Conservation (phyloP, 2,797 vertebrate species). For the Coregonus sp. region DNA sequence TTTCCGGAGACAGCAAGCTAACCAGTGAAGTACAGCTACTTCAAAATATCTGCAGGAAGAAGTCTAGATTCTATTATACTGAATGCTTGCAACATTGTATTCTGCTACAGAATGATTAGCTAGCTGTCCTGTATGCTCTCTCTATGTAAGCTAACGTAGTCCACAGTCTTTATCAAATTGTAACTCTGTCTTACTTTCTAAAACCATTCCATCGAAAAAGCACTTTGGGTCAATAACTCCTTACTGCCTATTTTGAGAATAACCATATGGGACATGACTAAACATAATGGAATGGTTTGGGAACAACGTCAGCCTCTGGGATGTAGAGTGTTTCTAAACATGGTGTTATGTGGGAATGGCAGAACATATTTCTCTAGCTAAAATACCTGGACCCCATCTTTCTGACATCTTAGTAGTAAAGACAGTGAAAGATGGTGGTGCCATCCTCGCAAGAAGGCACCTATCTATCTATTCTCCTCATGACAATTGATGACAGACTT, state of each 20-base stretch:
- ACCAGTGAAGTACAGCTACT: background rate
- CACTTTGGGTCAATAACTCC: conserved; percentile 84
- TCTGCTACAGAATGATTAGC: conserved; percentile 60
- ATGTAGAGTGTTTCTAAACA: conserved; percentile 57
- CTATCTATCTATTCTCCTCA: background rate
- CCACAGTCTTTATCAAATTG: conserved; percentile 54
- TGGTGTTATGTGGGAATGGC: conserved; percentile 60
- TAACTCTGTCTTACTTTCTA: conserved; percentile 67
- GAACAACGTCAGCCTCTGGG: conserved; percentile 55
- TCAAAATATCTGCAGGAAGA: background rate
- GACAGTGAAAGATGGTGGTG: background rate
- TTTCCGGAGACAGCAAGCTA: background rate
- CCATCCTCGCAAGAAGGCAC: conserved; percentile 70
- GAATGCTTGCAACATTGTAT: conserved; percentile 74
- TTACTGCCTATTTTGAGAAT: conserved; percentile 70
- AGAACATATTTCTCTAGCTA: conserved; percentile 40
- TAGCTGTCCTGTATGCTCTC: conserved; percentile 10
- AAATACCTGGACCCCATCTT: background rate
- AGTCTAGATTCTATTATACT: conserved; percentile 7
- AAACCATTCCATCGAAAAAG: conserved; percentile 84
- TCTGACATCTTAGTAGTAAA: background rate
- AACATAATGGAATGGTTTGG: conserved; percentile 74
- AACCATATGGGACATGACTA: no score
- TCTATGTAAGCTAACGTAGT: conserved; percentile 59
- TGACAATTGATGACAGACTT: background rate